A percentile compares a stretch with the other conserved stretches of the same genome.
Evolutionary conservation across 2,797 vertebrate genomes (phyloP).

Genomic region (Menidia menidia): DNA sequence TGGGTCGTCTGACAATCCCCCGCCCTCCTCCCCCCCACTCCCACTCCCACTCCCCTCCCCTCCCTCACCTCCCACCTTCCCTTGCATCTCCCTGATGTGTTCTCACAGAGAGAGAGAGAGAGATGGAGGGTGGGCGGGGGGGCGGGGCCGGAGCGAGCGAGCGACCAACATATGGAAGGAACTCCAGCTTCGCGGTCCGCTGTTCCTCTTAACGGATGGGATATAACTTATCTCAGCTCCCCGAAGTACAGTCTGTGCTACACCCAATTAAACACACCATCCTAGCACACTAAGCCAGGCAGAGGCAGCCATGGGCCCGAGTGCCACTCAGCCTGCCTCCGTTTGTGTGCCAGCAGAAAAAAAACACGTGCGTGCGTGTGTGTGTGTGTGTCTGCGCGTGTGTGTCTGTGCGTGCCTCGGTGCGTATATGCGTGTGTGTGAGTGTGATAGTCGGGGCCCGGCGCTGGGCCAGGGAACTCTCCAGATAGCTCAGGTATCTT

Average conservation of each 20-base stretch:
- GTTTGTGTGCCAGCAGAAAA: constrained; percentile 52
- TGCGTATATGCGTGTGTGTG: constrained; percentile 12
- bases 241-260: constrained; percentile 66
- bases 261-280: constrained; percentile 76
- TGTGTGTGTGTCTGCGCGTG: constrained; percentile 12
- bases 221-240: constrained; percentile 74
- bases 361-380: constrained; percentile 18
- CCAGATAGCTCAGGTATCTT: constrained; percentile 84
- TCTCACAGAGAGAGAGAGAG: constrained; percentile 1
- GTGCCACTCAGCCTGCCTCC: constrained; percentile 53
- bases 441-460: constrained; percentile 59
- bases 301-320: constrained; percentile 61
- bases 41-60: background rate
- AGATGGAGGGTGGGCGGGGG: constrained; percentile 2
- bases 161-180: constrained; percentile 65
- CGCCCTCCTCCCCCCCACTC: background rate
- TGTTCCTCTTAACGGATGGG: constrained; percentile 66
- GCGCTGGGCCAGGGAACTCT: constrained; percentile 73
- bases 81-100: constrained; percentile 50
- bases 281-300: constrained; percentile 62
- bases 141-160: constrained; percentile 22
- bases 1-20: constrained; percentile 64
- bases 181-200: constrained; percentile 57
- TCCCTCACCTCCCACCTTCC: constrained; percentile 18
- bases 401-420: constrained; percentile 16